These are phyloP conservation scores for Eulemur rubriventer DNA, from an alignment of 2,797 vertebrate genomes.

Conservation along the genomic window DNA sequence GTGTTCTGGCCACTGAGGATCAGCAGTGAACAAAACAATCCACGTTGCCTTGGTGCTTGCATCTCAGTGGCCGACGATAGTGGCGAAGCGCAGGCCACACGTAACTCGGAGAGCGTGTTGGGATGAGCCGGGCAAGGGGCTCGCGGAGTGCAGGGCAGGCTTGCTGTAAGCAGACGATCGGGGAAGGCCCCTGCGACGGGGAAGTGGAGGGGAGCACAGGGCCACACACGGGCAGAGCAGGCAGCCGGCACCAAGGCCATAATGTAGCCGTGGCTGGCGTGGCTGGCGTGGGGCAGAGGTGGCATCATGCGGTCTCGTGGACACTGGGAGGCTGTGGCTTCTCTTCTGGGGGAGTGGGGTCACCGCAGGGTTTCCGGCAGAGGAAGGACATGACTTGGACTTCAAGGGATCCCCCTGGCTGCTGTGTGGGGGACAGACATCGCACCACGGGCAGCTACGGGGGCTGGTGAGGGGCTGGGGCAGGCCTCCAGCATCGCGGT, in stretches of 20 bases:
- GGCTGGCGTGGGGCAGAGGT: neutral
- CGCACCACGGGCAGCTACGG: neutral
- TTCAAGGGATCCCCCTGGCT: neutral
- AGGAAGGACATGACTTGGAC: neutral
- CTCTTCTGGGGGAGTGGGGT: neutral
- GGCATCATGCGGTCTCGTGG: fast-evolving
- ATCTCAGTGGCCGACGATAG: neutral
- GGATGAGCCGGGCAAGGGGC: neutral
- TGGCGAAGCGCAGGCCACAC: fast-evolving
- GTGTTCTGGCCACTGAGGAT: neutral
- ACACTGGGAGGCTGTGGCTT: neutral
- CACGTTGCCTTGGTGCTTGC: neutral
- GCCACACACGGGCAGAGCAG: fast-evolving
- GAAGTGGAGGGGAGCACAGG: neutral
- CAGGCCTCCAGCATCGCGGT: neutral
- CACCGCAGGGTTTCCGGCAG: neutral
- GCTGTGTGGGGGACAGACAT: neutral
- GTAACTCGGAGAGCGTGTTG: fast-evolving
- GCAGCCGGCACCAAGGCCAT: neutral
- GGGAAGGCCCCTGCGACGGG: neutral
- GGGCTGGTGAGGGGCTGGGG: neutral
- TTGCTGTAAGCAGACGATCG: fast-evolving
- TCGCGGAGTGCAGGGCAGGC: too few relatives aligned
- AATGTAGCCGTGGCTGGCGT: neutral
- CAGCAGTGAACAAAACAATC: neutral